Conservation (phyloP, 2,113 vertebrate species). For the Marcusenius ussheri region DNA sequence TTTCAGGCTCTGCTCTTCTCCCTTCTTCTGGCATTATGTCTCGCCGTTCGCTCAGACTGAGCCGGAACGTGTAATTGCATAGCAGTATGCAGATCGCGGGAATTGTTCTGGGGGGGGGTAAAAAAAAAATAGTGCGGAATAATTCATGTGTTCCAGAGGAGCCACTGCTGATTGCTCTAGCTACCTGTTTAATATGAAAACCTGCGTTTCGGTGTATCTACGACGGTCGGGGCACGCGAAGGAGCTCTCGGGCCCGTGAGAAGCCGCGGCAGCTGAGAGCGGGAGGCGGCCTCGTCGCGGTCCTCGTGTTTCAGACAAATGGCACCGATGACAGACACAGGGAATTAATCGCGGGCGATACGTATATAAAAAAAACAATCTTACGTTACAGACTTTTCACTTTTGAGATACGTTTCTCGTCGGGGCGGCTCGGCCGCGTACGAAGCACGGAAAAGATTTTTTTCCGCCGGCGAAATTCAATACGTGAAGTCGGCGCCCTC, state of each 20-base stretch:
- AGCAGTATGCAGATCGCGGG: constrained; percentile 35
- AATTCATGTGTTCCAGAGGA: constrained; percentile 36
- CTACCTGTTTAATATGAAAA: constrained; percentile 49
- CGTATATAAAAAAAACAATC: constrained; percentile 41
- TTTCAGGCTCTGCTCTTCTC: background rate
- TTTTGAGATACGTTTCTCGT: constrained; percentile 47
- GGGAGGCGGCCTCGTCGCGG: constrained; percentile 45
- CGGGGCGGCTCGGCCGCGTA: background rate
- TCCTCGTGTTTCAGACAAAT: constrained; percentile 56
- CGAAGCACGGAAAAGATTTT: background rate
- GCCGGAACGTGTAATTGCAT: constrained; percentile 29
- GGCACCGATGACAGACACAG: constrained; percentile 49
- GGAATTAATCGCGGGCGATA: constrained; percentile 48
- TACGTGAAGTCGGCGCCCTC: constrained; percentile 23
- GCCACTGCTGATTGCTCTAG: constrained; percentile 28
- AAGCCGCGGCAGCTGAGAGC: constrained; percentile 51
- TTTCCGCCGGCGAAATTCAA: constrained; percentile 11
- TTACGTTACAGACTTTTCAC: constrained; percentile 42
- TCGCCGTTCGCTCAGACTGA: constrained; percentile 14
- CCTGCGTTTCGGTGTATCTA: constrained; percentile 2
- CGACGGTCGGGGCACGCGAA: constrained; percentile 42
- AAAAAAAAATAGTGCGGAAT: constrained; percentile 33
- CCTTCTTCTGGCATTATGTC: background rate
- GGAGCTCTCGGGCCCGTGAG: constrained; percentile 43
- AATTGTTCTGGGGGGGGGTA: background rate